Percentiles rank a stretch among this genome's conserved stretches.
Conservation (phyloP, 2,888 invertebrate genomes). For the Bibio marci region DNA sequence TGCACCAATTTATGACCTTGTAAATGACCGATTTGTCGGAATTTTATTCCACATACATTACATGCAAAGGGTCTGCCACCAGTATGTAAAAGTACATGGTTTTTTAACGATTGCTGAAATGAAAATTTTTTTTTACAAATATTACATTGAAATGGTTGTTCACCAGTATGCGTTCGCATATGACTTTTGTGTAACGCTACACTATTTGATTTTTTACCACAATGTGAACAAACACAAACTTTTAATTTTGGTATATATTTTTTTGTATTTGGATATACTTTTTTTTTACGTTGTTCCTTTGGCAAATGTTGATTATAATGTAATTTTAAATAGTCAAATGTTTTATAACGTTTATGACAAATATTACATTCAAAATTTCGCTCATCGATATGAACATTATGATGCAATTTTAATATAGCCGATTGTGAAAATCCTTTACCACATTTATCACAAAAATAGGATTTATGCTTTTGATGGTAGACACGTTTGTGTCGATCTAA, state of each 20-base stretch:
- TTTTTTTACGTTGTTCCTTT: conserved; percentile 4
- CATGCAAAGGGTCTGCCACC: too few species aligned
- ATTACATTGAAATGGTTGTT: too few species aligned
- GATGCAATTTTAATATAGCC: conserved; percentile 7
- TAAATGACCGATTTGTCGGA: too few species aligned
- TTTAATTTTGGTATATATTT: not conserved
- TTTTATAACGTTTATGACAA: conserved; percentile 10
- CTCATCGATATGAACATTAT: conserved; percentile 7
- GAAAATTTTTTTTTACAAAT: too few species aligned
- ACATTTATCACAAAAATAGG: conserved; percentile 8
- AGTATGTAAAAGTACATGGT: too few species aligned
- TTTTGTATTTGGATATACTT: conserved; percentile 1
- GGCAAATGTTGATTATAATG: conserved; percentile 11
- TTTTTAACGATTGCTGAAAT: too few species aligned
- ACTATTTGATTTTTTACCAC: too few species aligned
- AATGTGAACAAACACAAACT: conserved; percentile 7
- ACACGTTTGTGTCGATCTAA: conserved; percentile 11
- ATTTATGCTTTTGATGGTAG: conserved; percentile 9
- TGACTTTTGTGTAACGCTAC: too few species aligned
- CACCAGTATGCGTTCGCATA: too few species aligned
- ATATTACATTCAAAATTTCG: conserved; percentile 10
- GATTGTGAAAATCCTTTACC: conserved; percentile 9
- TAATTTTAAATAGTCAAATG: conserved; percentile 8
- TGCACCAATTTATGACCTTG: too few species aligned
- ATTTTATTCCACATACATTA: too few species aligned